Evolutionary conservation across 2,113 vertebrate genomes (phyloP), one percentile per base, ranked within the genome.

Genomic region (Ammospiza caudacuta): DNA sequence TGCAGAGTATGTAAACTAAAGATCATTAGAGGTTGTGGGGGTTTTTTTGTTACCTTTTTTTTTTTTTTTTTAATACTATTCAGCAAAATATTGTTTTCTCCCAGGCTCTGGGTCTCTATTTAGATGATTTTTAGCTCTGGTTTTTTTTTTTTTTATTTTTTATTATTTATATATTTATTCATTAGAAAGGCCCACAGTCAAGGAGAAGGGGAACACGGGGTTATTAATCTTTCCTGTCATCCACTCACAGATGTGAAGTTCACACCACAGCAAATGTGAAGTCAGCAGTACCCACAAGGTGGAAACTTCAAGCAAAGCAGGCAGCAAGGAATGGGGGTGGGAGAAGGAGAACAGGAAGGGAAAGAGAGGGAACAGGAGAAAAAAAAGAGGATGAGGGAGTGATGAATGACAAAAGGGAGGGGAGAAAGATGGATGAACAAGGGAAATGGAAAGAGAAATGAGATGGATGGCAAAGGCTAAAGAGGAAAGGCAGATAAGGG

Each of bases 201-300:
- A 98, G 96, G 97, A 97, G 96, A 97, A 96, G 98, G 98, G 98
- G 96, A 97, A 96, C 95, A 94, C 6, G 73, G 90, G 98, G 99
- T 98, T 99, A 99, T 99, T 99, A 99, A 99, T 99, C 99, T 99
- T 99, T 98, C 98, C 98, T 99, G 99, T 99, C 99, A 99, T 98
- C 98, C 98, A 97, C 98, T 98, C 98, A 98, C 99, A 99, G 99
- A 99, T 99, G 99, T 98, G 99, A 98, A 98, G 98, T 98, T 98
- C 98, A 98, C 98, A 98, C 98, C 98, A 96, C 98, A 99, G 98
- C 98, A 99, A 99, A 98, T 98, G 98, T 98, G 98, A 98, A 99
- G 99, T 99, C 99, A 99, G 99, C 99, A 99, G 97, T 99, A 99
- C 95, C 94, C 98, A 98, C 98, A 98, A 98, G 98, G 98, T 98